Conservation (phyloP, 1,140 invertebrate genomes). For the Globodera ellingtonae region DNA sequence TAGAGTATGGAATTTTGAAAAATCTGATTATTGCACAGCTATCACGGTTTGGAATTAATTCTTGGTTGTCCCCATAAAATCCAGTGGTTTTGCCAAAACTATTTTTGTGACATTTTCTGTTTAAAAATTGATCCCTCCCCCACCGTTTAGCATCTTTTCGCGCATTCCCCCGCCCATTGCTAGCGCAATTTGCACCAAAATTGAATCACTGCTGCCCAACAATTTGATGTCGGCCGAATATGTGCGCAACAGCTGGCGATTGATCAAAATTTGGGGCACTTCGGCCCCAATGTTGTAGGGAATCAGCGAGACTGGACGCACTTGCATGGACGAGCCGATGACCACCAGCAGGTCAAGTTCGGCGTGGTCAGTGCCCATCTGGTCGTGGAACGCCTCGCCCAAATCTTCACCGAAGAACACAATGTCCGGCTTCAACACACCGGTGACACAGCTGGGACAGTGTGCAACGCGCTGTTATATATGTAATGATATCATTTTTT, state of each 20-base stretch:
- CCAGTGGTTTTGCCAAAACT: too few species aligned
- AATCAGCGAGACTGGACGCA: constrained; percentile 48
- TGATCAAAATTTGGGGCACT: constrained; percentile 51
- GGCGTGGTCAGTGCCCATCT: constrained; percentile 47
- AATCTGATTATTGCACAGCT: too few species aligned
- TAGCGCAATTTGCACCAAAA: constrained; percentile 39
- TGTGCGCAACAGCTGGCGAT: constrained; percentile 36
- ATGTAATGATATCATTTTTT: neutral
- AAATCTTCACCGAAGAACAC: constrained; percentile 91
- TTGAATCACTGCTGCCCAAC: constrained; percentile 43
- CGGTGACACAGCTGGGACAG: constrained; percentile 74
- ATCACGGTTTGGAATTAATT: too few species aligned
- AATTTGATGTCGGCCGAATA: constrained; percentile 51
- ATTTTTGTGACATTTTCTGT: too few species aligned
- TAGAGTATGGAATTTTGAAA: too few species aligned
- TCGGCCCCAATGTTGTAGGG: constrained; percentile 45
- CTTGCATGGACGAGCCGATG: constrained; percentile 47
- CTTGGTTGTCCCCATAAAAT: too few species aligned
- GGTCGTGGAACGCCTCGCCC: constrained; percentile 67
- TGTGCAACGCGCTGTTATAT: constrained; percentile 72
- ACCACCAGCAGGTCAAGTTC: constrained; percentile 44
- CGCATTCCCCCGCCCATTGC: constrained; percentile 45
- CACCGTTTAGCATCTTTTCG: constrained; percentile 49
- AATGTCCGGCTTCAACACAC: constrained; percentile 89
- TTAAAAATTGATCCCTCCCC: neutral